Conservation (phyloP, 2,113 vertebrate species). For the Puma concolor region DNA sequence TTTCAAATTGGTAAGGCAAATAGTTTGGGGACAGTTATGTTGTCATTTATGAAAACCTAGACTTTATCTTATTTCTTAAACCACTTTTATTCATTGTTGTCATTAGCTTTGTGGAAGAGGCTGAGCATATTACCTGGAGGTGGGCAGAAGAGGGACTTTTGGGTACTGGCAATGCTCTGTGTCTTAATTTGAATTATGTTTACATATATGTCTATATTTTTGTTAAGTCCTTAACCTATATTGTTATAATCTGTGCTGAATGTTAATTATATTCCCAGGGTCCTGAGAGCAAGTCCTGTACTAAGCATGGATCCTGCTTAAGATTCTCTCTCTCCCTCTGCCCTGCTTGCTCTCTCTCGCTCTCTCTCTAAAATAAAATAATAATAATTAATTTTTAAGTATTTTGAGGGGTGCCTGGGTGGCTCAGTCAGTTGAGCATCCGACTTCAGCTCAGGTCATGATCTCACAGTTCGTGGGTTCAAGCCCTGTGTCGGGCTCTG, state of each 20-base stretch:
- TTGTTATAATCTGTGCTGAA: background rate
- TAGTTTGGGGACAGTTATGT: background rate
- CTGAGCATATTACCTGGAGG: background rate
- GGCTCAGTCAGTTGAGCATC: too few species aligned
- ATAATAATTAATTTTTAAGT: too few species aligned
- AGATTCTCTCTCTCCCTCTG: too few species aligned
- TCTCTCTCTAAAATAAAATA: too few species aligned
- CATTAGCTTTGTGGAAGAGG: background rate
- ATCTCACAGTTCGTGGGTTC: too few species aligned
- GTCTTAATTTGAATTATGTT: background rate
- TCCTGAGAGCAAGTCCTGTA: too few species aligned
- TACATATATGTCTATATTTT: background rate
- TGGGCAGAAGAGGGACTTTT: background rate
- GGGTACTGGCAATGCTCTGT: background rate
- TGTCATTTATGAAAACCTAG: background rate
- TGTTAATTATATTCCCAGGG: too few species aligned
- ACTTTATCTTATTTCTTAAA: background rate
- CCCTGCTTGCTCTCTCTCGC: too few species aligned
- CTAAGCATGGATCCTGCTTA: too few species aligned
- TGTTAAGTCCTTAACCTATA: background rate
- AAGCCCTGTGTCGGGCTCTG: too few species aligned
- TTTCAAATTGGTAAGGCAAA: background rate
- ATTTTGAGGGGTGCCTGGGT: too few species aligned
- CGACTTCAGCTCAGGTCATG: too few species aligned
- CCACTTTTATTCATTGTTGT: background rate